phyloP scores from a whole-genome alignment of 2,888 invertebrate species.

The Antheraea assamensis region DNA sequence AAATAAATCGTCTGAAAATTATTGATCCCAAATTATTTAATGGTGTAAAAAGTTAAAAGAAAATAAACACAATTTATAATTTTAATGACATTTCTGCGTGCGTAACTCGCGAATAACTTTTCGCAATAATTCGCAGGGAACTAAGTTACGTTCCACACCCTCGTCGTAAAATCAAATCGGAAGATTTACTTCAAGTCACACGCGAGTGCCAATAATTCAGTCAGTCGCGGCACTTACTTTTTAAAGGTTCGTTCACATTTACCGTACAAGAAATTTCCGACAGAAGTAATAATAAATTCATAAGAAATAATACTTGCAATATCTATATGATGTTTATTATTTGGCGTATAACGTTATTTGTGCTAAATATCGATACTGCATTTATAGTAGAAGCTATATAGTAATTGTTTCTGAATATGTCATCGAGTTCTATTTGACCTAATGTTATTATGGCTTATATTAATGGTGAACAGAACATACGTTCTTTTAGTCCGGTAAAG shows the following conservation, averaged over 20 bases:
- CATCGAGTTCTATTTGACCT: background rate
- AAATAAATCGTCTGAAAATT: no score
- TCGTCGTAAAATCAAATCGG: constrained; percentile 45
- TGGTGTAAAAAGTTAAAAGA: background rate
- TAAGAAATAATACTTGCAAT: background rate
- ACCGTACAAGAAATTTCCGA: background rate
- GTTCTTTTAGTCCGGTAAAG: no score
- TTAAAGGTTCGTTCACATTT: constrained; percentile 14
- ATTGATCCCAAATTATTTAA: no score
- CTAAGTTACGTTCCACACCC: constrained; percentile 32
- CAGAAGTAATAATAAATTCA: background rate
- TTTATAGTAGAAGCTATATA: background rate
- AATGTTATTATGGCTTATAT: background rate
- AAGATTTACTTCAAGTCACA: constrained; percentile 42
- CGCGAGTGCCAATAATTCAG: constrained; percentile 30
- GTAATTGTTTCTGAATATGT: background rate
- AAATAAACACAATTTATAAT: background rate
- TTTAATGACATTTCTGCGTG: constrained; percentile 15
- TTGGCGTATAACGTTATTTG: background rate
- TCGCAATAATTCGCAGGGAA: constrained; percentile 17
- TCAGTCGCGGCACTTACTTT: constrained; percentile 15
- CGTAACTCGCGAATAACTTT: constrained; percentile 15
- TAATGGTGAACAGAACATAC: background rate
- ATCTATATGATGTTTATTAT: background rate
- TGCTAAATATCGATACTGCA: background rate